Evolutionary conservation across 2,113 vertebrate species (phyloP), one percentile per base, ranked within the genome.

Genomic region (Bagarius yarrelli): DNA sequence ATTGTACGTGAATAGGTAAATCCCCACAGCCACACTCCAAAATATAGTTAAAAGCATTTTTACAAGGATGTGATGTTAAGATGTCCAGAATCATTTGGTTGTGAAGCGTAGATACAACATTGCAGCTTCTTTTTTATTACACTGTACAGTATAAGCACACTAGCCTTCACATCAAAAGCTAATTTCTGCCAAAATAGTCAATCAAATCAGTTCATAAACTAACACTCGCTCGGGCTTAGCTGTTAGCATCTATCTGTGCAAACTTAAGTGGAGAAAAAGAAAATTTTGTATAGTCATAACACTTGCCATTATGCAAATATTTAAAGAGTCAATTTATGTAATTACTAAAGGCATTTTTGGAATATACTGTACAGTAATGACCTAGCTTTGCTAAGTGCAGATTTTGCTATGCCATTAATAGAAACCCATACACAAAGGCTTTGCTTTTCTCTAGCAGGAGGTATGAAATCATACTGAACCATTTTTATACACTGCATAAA

Each of bases 151-250:
- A 53, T 30, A 18, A 53, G 27, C 47, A 71, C n/a, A 52, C 6
- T 52, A 18, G 15, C 47, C 44, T 30, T 4, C 36, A 69, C 11
- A 47, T 25, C 3, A 23, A n/a, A 40, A n/a, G 21, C 34, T 44
- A 0, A 19, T 44, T 44, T 69, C 23, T 47, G n/a, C 25, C 40
- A 25, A 53, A 5, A 72, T 53, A 53, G 11, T 53, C 27, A 5
- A 72, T 72, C 19, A 72, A 72, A 53, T 72, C 25, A 53, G 27
- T 21, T 72, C 70, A 72, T 72, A 53, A 71, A 52, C 44, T 71
- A 27, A 53, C 70, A 53, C 70, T 53, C 27, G 30, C 19, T 32
- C 19, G 27, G 30, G 30, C 67, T 71, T 71, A 71, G 1, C 21
- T 25, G 25, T 30, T 30, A 53, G 25, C 44, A 27, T 19, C 44